Evolutionary conservation across 2,797 vertebrate genomes (phyloP), one percentile per base, ranked within the genome.

Genomic region (Harpagifer antarcticus): DNA sequence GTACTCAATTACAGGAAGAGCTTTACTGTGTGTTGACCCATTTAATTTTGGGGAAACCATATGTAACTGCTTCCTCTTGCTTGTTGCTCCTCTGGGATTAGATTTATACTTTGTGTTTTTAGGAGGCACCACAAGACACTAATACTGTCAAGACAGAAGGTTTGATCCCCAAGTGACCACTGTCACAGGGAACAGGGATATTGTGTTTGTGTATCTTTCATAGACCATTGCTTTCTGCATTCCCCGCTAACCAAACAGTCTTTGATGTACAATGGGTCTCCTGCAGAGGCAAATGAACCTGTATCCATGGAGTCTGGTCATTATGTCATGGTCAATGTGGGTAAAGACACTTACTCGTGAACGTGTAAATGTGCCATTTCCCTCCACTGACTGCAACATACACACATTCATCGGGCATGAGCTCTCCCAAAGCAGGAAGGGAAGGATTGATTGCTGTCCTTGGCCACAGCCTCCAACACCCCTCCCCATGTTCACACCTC

Each of bases 371-470:
- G 64, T 48, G 60, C 48, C 44, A 42, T 27, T 63, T 61, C 52
- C 23, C 43, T 31, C 27, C 45, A 50, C 14, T 62, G 72, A 68
- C 73, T 68, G 53, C 56, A 55, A 57, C 60, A 23, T 27, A 75
- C 69, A 61, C 23, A 73, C 55, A 44, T 37, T 37, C 59, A 53
- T 15, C 9, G 13, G 40, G 2, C 45, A 23, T 47, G 53, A 15
- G 9, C 31, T 45, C 57, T 62, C 27, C 48, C 33, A 68, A 17
- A 58, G 69, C n/a, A 75, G 63, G 40, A 72, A 23, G 27, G 45
- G 60, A 72, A 73, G 53, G 58, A 87, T 71, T 84, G 77, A 88
- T 87, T 47, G n/a, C 57, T 76, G 71, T 78, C 80, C 78, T 89
- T 76, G 71, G 82, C 68, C 69, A 60, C 17, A 0, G 20, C 23